phyloP scores from a whole-genome alignment of 2,797 vertebrate species.

The Tiaroga cobitis region DNA sequence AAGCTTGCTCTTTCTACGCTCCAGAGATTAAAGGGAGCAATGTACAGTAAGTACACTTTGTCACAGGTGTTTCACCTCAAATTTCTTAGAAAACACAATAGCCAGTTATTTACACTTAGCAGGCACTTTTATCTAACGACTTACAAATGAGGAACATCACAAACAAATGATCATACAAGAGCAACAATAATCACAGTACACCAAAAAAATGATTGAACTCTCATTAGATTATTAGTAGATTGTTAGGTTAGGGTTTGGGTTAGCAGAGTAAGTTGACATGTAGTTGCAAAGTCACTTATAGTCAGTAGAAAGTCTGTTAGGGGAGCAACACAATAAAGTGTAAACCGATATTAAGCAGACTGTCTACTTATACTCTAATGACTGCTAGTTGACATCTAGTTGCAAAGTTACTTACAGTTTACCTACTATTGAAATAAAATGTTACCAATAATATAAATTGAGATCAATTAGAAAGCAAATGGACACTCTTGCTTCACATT shows the following conservation, averaged over 20 bases:
- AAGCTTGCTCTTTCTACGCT: background rate
- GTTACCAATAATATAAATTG: background rate
- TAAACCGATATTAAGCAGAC: too few species aligned
- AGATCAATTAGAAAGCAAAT: background rate
- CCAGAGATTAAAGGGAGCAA: background rate
- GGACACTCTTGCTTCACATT: too few species aligned
- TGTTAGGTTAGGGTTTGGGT: background rate
- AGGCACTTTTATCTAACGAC: background rate
- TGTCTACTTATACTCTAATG: too few species aligned
- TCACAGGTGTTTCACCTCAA: background rate
- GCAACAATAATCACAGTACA: background rate
- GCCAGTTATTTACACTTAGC: background rate
- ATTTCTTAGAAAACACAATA: background rate
- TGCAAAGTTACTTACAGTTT: background rate
- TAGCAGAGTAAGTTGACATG: background rate
- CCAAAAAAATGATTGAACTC: background rate
- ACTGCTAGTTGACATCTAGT: too few species aligned
- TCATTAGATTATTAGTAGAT: background rate
- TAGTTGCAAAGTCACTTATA: background rate
- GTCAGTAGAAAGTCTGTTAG: background rate
- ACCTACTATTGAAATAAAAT: background rate
- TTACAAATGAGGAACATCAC: background rate
- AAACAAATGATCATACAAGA: background rate
- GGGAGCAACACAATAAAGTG: background rate
- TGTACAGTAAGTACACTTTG: background rate